phyloP scores from a whole-genome alignment of 2,888 invertebrate species.

The Thalpophila matura region DNA sequence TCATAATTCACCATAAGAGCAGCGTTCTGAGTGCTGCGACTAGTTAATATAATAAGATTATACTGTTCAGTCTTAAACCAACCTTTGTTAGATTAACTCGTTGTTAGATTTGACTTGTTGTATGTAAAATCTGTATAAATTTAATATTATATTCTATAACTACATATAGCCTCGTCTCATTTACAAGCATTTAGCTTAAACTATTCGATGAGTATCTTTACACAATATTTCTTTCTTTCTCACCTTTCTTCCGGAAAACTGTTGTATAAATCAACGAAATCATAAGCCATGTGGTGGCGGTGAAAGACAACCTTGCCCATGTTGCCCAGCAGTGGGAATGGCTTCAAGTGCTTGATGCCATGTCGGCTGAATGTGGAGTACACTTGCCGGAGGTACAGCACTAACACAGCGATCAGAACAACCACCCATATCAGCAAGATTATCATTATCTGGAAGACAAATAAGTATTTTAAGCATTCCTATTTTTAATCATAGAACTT shows the following conservation, averaged over 20 bases:
- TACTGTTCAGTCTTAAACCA: too few species aligned
- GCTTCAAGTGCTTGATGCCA: conserved; percentile 66
- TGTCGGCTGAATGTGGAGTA: conserved; percentile 64
- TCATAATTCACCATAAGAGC: too few species aligned
- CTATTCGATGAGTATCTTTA: too few species aligned
- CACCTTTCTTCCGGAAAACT: conserved; percentile 70
- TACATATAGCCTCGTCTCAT: too few species aligned
- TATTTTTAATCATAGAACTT: neutral
- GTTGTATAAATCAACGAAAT: conserved; percentile 62
- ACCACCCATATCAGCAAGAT: conserved; percentile 62
- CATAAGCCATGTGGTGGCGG: conserved; percentile 56
- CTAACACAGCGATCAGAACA: conserved; percentile 56
- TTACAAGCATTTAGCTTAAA: too few species aligned
- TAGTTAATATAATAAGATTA: too few species aligned
- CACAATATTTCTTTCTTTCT: neutral
- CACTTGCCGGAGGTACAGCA: conserved; percentile 59
- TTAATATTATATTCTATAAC: too few species aligned
- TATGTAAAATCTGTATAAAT: too few species aligned
- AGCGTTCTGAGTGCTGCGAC: too few species aligned
- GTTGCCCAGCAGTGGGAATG: conserved; percentile 70
- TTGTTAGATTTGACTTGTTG: too few species aligned
- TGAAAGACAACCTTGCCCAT: conserved; percentile 54
- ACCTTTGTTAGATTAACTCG: too few species aligned
- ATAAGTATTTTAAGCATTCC: neutral
- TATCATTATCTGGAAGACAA: conserved; percentile 60